These are phyloP conservation scores for Tenualosa thibaudeaui DNA, from an alignment of 2,797 vertebrate species.

Conservation along the genomic window DNA sequence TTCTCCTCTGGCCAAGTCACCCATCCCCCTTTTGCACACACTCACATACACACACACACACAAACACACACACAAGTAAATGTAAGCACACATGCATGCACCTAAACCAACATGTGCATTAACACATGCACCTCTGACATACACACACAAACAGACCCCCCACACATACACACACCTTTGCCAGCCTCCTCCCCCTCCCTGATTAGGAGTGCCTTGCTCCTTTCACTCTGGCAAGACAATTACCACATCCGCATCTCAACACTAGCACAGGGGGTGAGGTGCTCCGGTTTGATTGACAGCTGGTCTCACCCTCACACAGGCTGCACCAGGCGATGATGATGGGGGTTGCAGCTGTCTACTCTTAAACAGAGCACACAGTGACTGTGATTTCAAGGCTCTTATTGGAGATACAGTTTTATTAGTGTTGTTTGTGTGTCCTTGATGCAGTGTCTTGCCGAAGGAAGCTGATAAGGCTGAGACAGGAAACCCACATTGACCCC, in stretches of 20 bases:
- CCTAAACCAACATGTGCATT: neutral
- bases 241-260: constrained; percentile 44
- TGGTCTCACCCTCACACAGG: constrained; percentile 34
- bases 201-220: constrained; percentile 32
- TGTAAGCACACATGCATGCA: neutral
- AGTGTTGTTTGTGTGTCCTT: neutral
- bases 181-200: constrained; percentile 29
- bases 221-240: constrained; percentile 41
- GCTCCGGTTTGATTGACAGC: constrained; percentile 44
- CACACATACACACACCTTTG: neutral
- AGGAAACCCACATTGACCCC: neutral
- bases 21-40: constrained; percentile 54
- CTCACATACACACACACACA: constrained; percentile 36
- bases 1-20: constrained; percentile 34
- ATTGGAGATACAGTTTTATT: neutral
- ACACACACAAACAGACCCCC: constrained; percentile 44
- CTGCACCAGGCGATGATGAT: constrained; percentile 22
- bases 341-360: neutral
- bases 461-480: neutral
- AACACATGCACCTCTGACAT: constrained; percentile 26
- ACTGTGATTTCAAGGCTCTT: neutral
- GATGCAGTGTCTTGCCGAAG: neutral
- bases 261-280: constrained; percentile 32
- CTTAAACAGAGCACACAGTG: neutral
- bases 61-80: constrained; percentile 41